These are phyloP conservation scores for Osmoderma eremita DNA, from an alignment of 2,888 invertebrate species.

Conservation along the genomic window DNA sequence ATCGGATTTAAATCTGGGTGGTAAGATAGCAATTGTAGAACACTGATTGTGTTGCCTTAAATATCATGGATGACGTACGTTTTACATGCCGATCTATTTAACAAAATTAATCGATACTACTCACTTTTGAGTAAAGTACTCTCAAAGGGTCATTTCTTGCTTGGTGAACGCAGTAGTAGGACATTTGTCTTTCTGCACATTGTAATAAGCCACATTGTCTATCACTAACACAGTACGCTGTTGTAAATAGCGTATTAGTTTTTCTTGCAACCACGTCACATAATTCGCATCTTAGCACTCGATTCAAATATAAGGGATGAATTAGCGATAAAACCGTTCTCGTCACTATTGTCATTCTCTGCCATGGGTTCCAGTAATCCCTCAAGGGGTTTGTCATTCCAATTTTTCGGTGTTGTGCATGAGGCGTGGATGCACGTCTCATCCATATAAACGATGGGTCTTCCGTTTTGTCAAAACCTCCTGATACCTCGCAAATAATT, in stretches of 20 bases:
- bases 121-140: neutral
- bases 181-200: neutral
- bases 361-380: too few species aligned
- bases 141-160: neutral
- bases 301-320: too few species aligned
- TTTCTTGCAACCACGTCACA: neutral
- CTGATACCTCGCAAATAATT: too few species aligned
- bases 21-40: neutral
- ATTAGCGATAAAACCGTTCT: too few species aligned
- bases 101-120: neutral
- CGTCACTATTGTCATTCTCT: too few species aligned
- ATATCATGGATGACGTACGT: neutral
- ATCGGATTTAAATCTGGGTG: conserved; percentile 4
- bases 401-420: too few species aligned
- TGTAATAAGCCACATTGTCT: neutral
- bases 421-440: too few species aligned
- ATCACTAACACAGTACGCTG: neutral
- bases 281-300: neutral
- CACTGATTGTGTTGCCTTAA: neutral
- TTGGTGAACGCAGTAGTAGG: neutral
- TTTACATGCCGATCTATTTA: neutral
- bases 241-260: neutral
- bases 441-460: too few species aligned
- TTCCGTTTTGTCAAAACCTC: neutral
- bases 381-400: too few species aligned